phyloP scores from a whole-genome alignment of 2,888 invertebrate genomes.

The Leptopilina drosophilae region DNA sequence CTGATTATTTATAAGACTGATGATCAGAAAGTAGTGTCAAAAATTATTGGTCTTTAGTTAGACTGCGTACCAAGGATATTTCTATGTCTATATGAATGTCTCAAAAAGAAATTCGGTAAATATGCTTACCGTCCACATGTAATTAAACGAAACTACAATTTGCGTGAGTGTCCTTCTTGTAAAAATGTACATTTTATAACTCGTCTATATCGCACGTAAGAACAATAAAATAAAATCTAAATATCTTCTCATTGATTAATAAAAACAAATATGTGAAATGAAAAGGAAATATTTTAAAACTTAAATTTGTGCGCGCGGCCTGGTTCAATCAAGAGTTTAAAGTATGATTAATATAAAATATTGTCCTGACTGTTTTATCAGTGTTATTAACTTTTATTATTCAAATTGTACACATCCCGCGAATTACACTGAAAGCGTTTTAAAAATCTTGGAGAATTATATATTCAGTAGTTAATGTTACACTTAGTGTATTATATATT shows the following conservation, averaged over 20 bases:
- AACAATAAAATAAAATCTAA: background rate
- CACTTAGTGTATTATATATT: slow-evolving; percentile 23
- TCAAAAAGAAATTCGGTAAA: slow-evolving; percentile 23
- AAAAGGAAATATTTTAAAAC: slow-evolving; percentile 1
- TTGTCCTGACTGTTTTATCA: slow-evolving; percentile 68
- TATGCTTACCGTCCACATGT: slow-evolving; percentile 31
- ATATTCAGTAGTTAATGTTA: slow-evolving; percentile 11
- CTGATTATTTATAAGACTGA: slow-evolving; percentile 30
- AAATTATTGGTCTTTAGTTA: slow-evolving; percentile 2
- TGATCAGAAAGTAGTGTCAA: slow-evolving; percentile 33
- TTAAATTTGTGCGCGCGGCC: slow-evolving; percentile 29
- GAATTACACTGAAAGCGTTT: slow-evolving; percentile 11
- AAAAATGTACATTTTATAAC: slow-evolving; percentile 17
- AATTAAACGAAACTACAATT: slow-evolving; percentile 25
- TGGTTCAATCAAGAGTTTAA: slow-evolving; percentile 30
- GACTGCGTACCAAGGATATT: slow-evolving; percentile 12
- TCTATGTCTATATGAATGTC: slow-evolving; percentile 32
- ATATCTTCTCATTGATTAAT: background rate
- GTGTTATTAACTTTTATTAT: slow-evolving; percentile 71
- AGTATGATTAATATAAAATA: slow-evolving; percentile 32
- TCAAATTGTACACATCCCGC: slow-evolving; percentile 56
- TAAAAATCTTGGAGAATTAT: slow-evolving; percentile 33
- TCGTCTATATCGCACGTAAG: slow-evolving; percentile 10
- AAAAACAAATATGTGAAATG: background rate
- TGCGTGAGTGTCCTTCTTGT: slow-evolving; percentile 12